Evolutionary conservation across 2,113 vertebrate genomes (phyloP).

Genomic region (Origma solitaria): DNA sequence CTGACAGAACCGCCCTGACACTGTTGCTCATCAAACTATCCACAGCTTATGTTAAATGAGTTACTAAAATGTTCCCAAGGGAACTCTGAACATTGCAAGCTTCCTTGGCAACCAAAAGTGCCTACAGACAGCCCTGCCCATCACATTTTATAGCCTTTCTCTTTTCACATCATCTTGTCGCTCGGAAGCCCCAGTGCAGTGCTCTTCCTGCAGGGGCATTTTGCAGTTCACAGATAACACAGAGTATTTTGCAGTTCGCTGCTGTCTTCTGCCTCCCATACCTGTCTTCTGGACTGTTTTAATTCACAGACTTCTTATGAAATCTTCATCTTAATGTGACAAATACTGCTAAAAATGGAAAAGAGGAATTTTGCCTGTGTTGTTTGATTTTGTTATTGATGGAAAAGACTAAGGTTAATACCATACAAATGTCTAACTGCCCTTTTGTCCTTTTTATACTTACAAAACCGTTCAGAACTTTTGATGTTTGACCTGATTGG

Average conservation of each 20-base stretch:
- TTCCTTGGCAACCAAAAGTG: slow-evolving; percentile 25
- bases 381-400: not conserved
- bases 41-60: slow-evolving; percentile 30
- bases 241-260: not conserved
- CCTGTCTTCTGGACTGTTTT: not conserved
- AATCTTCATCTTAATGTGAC: not conserved
- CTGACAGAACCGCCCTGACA: not conserved
- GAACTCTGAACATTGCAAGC: not conserved
- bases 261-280: not conserved
- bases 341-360: not conserved
- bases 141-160: slow-evolving; percentile 9
- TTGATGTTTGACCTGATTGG: not conserved
- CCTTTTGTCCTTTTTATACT: not conserved
- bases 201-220: slow-evolving; percentile 18
- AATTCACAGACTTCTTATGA: not conserved
- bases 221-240: slow-evolving; percentile 25
- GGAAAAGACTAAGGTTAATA: not conserved
- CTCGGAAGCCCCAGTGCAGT: not conserved
- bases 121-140: slow-evolving; percentile 17
- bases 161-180: not conserved
- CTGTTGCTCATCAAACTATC: not conserved
- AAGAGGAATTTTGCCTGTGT: not conserved
- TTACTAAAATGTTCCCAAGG: slow-evolving; percentile 34
- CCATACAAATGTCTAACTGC: not conserved
- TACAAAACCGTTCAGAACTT: not conserved